Evolutionary conservation across 2,113 vertebrate genomes (phyloP), one percentile per base, ranked within the genome.

Genomic region (Pagrus major): DNA sequence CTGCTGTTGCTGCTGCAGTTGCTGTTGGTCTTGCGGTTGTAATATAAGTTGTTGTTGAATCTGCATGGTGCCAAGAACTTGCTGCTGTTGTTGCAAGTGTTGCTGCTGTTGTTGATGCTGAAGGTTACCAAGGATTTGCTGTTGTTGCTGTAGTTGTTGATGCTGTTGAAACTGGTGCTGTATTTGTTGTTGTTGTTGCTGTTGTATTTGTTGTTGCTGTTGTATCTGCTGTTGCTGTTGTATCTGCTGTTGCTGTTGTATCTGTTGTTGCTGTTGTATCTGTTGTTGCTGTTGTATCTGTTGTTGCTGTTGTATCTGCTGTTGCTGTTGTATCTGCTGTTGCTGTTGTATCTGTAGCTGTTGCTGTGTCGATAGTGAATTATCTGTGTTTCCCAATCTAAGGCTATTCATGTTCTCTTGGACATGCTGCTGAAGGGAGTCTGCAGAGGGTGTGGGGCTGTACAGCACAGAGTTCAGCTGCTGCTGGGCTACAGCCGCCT

Each of bases 321-420:
- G 93, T 16, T 94, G 92, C 44, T 88, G 86, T 0, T 89, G 87
- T n/a, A n/a, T n/a, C 8, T 88, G 88, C 2, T 89, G 90, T 31
- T 93, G 93, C 25, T 94, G 92, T 49, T 95, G 93, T 21, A 93
- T 88, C 64, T 94, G 93, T 49, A 94, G 70, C 80, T 96, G 97
- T 18, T 96, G 97, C 55, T 96, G 97, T 66, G 83, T 96, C 37
- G 95, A 93, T 27, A 99, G 89, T 0, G 96, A 78, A 0, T 91
- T 95, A 56, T 99, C 97, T 6, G 92, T 71, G 71, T 95, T 95
- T 0, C 96, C 93, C 54, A 93, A 92, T 84, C 97, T 96, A 77
- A 99, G 96, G 68, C 96, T 97, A 54, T 96, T 95, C 95, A 95
- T 96, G 90, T 94, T 96, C 70, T 96, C 95, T 71, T 96, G 95